Evolutionary conservation across 2,113 vertebrate species (phyloP).

Genomic region (Tragelaphus imberbis): DNA sequence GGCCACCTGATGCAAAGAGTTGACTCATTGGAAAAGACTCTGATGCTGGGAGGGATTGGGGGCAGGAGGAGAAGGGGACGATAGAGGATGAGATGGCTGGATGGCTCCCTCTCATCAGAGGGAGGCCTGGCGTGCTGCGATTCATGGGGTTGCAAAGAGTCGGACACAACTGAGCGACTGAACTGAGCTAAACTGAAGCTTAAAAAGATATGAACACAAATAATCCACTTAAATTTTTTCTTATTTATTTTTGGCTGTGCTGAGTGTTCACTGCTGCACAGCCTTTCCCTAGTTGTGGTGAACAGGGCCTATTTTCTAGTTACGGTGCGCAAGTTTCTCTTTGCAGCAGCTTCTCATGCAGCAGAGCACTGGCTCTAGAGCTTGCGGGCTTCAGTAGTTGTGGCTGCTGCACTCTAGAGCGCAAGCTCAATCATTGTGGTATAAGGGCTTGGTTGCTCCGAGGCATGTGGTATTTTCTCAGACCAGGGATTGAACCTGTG

Average conservation of each 20-base stretch:
- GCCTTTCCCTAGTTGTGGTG: neutral
- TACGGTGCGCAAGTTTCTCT: rapidly evolving
- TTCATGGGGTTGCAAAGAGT: no score
- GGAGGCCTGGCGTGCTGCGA: no score
- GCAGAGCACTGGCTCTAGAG: neutral
- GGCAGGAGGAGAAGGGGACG: no score
- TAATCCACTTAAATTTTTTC: neutral
- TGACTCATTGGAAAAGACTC: no score
- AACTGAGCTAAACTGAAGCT: neutral
- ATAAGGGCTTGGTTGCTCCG: neutral
- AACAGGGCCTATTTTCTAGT: neutral
- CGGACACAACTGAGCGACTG: no score
- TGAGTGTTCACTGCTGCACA: neutral
- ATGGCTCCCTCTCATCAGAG: no score
- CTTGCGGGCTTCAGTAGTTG: rapidly evolving
- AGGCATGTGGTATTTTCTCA: neutral
- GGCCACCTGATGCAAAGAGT: no score
- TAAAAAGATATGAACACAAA: neutral
- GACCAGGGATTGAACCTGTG: neutral
- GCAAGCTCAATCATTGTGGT: neutral
- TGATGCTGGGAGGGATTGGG: no score
- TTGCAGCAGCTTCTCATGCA: neutral
- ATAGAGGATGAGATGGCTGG: no score
- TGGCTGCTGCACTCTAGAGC: neutral
- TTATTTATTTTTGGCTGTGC: neutral